Base-by-base conservation (phyloP, 35 echinoderm and acorn worm genomes). In the Stichopus chloronotus region DNA sequence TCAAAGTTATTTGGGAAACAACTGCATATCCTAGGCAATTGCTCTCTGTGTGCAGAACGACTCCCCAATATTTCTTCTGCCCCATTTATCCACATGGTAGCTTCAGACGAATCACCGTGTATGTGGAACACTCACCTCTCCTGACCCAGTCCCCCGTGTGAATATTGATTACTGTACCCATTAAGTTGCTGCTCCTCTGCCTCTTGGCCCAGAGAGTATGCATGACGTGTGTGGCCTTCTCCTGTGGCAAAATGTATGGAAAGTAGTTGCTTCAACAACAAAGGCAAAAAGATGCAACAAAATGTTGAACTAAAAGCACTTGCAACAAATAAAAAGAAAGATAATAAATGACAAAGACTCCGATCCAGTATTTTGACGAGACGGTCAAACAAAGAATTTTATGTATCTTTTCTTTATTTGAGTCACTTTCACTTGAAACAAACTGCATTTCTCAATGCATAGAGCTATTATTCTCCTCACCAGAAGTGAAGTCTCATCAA, bases 121-220 rank as follows among this genome's bases (percentile, higher is more conserved):
- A 43, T 43, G 19, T 65, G 8, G 11, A 65, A 76, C 17, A 91
- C 97, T 79, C 83, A 99, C 97, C 97, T 99, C 93, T 95, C 59
- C 97, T 95, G 30, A 99, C 97, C 97, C 97, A 99, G 85, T 99
- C 97, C 24, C 97, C 97, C n/a, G 94, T 99, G 78, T 99, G 97
- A 56, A 99, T 99, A 68, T 99, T 99, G 9, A 99, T 96, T 12
- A 94, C 92, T 9, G 95, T 99, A 7, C 97, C 97, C 24, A 99
- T 90, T 17, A 99, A 65, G 90, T 99, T 99, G 92, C 95, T 99
- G 16, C 78, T 93, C 1, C 97, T 60, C 59, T 96, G 97, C 55
- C 97, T 86, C 61, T 93, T 94, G 14, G 91, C 77, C 97, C 97
- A 98, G 13, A 98, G 58, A 53, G 93, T 93, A 59, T 94, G 95